phyloP scores from a whole-genome alignment of 2,888 invertebrate genomes.

The Melinopterus prodromus region DNA sequence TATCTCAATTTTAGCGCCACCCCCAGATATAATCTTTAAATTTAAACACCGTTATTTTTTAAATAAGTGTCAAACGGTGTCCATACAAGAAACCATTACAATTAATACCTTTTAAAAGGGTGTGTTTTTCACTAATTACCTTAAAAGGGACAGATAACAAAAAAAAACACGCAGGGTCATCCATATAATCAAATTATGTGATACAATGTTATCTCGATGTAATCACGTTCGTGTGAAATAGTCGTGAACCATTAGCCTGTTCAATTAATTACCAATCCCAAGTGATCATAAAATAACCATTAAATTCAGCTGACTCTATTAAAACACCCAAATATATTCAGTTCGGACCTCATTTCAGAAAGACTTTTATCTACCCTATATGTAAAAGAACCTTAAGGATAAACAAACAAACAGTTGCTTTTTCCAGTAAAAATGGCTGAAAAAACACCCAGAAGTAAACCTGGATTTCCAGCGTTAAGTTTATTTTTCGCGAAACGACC shows the following conservation, averaged over 20 bases:
- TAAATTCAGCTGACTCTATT: too few relatives aligned
- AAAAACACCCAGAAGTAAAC: neutral
- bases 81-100: too few relatives aligned
- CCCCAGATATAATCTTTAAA: too few relatives aligned
- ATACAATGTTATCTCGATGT: neutral
- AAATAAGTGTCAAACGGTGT: too few relatives aligned
- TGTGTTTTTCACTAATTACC: too few relatives aligned
- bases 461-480: neutral
- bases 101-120: too few relatives aligned
- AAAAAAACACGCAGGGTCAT: neutral
- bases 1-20: too few relatives aligned
- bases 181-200: neutral
- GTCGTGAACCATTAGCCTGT: neutral
- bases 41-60: too few relatives aligned
- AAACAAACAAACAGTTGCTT: neutral
- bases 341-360: too few relatives aligned
- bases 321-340: too few relatives aligned
- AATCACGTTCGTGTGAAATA: neutral
- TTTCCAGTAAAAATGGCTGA: neutral
- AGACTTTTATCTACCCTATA: too few relatives aligned
- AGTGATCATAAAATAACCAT: neutral
- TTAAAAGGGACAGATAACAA: neutral
- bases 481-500: neutral
- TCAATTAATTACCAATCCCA: neutral
- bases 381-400: neutral